Percentiles rank a stretch among this genome's conserved stretches.
These are phyloP conservation scores for Apocrypta bakeri DNA, from an alignment of 1,140 invertebrate genomes.

Conservation along the genomic window DNA sequence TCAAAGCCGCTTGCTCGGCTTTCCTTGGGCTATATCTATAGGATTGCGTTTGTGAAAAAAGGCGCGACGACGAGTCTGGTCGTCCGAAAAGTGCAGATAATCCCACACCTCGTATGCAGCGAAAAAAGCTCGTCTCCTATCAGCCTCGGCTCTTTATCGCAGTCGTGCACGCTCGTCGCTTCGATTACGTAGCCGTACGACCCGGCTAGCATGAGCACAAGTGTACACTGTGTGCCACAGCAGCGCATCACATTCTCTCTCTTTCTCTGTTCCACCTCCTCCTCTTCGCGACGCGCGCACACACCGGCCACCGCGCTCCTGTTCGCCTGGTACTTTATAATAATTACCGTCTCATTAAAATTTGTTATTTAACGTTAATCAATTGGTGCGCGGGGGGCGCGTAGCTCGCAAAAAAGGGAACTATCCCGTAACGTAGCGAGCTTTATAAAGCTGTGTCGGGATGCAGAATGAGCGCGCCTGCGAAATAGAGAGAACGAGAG, in stretches of 20 bases:
- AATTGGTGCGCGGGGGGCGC: slow-evolving; percentile 58
- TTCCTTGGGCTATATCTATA: too few relatives aligned
- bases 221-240: slow-evolving; percentile 35
- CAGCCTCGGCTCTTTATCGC: neutral
- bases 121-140: neutral
- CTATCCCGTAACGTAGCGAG: neutral
- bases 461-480: neutral
- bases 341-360: slow-evolving; percentile 74
- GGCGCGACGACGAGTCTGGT: too few relatives aligned
- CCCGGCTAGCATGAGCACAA: slow-evolving; percentile 67
- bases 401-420: slow-evolving; percentile 50
- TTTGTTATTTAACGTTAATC: slow-evolving; percentile 74
- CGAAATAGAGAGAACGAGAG: neutral
- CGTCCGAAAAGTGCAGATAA: neutral
- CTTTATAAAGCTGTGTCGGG: neutral
- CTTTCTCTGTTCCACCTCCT: slow-evolving; percentile 26
- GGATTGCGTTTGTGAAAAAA: too few relatives aligned
- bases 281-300: slow-evolving; percentile 57
- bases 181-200: slow-evolving; percentile 68
- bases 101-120: neutral
- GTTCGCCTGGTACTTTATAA: slow-evolving; percentile 72
- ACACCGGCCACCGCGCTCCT: slow-evolving; percentile 58
- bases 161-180: slow-evolving; percentile 47
- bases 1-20: neutral
- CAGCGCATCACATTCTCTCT: slow-evolving; percentile 35